Evolutionary conservation across 2,888 invertebrate genomes (phyloP).

Genomic region (Cotesia congregata): DNA sequence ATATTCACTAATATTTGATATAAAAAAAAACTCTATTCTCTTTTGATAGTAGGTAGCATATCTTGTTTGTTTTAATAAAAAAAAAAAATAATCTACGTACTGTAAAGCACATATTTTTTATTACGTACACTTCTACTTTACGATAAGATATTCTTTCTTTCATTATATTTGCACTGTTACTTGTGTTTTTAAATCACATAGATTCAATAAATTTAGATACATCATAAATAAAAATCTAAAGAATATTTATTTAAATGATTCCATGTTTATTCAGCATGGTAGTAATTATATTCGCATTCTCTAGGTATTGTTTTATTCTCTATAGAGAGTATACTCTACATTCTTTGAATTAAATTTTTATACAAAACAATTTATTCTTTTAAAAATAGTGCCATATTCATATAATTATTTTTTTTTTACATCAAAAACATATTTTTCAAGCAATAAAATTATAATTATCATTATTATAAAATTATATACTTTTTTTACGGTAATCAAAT

Average conservation of each 20-base stretch:
- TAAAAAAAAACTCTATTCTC: not conserved
- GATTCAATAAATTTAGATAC: not conserved
- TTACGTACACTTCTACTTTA: not conserved
- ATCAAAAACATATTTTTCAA: too few species aligned
- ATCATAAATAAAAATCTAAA: not conserved
- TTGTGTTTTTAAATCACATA: not conserved
- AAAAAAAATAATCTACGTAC: not conserved
- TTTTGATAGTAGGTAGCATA: not conserved
- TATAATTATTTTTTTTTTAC: too few species aligned
- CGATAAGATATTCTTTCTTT: not conserved
- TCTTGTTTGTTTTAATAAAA: not conserved
- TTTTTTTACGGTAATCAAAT: too few species aligned
- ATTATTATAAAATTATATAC: too few species aligned
- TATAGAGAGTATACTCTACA: not conserved
- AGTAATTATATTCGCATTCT: not conserved
- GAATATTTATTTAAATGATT: not conserved
- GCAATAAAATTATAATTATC: too few species aligned
- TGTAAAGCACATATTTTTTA: not conserved
- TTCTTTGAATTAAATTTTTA: not conserved
- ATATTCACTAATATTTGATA: not conserved
- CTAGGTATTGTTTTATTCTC: too few species aligned
- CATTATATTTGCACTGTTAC: not conserved
- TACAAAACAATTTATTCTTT: too few species aligned
- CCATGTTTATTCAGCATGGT: not conserved
- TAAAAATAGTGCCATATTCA: too few species aligned